Base-by-base conservation (phyloP, 92 coral and sea anemone genomes). In the Nematostella vectensis region DNA sequence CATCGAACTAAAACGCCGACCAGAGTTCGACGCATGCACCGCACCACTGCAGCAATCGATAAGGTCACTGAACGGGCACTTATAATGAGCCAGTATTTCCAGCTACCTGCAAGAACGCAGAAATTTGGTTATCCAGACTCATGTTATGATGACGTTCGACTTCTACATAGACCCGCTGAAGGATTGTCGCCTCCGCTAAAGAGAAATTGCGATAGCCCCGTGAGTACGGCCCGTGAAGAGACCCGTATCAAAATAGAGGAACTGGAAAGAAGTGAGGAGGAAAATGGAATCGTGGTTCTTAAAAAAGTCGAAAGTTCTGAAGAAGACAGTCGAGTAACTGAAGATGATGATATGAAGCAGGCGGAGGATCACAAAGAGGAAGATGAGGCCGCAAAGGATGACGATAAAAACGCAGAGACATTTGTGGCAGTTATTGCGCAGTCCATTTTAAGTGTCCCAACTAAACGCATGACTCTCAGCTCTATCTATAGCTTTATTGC, bases 391-490 rank as follows among this genome's bases (percentile, higher is more conserved):
- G 49, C 72, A 23, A 80, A 72, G 70, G 89, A 80, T 20, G 89
- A 91, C 62, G 83, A 74, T 55, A 81, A 94, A 15, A 80, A 70
- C 58, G 78, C 94, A 56, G 97, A 91, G 40, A 91, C 97, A 3
- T 91, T 91, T 59, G 97, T 91, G 25, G 97, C 97, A 29, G 97
- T 91, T 21, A 91, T 91, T 16, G 97, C 97, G 15, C 97, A 91
- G 53, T 82, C 91, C 3, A 77, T 91, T 29, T 73, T 91, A 26
- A 91, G 97, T 55, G 97, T 83, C 24, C 97, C 97, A 11, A 75
- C 95, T 47, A 91, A 91, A 59, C 83, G 97, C 3, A 91, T 91
- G 97, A 91, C 97, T 1, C 65, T 91, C 61, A 91, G 98, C 38
- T 91, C 98, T 19, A 91, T 91, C 48, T 91, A 91, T 74, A 75